Conservation (phyloP, 2,888 invertebrate species). For the Idaea aversata region DNA sequence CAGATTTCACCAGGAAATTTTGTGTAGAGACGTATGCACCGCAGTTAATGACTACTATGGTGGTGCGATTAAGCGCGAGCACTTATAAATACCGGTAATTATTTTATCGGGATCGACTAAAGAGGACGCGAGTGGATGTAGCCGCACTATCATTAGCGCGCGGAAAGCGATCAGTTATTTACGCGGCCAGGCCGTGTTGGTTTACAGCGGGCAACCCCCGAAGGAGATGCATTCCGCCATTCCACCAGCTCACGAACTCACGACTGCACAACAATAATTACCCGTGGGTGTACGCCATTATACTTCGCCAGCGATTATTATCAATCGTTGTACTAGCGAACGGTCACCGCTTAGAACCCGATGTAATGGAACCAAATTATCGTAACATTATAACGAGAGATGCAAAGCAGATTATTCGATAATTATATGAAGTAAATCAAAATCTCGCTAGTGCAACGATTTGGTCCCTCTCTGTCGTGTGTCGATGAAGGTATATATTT, state of each 20-base stretch:
- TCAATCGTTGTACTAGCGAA: constrained; percentile 76
- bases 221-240: constrained; percentile 80
- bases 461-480: constrained; percentile 47
- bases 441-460: constrained; percentile 56
- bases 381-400: constrained; percentile 78
- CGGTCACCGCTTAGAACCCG: constrained; percentile 76
- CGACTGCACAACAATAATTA: constrained; percentile 80
- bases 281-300: constrained; percentile 81
- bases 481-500: constrained; percentile 30
- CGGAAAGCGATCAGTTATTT: constrained; percentile 77
- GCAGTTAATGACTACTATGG: constrained; percentile 55
- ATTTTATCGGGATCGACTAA: constrained; percentile 73
- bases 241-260: constrained; percentile 78
- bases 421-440: constrained; percentile 78
- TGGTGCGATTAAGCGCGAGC: constrained; percentile 64
- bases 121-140: constrained; percentile 62
- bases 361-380: constrained; percentile 78
- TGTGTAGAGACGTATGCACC: constrained; percentile 50
- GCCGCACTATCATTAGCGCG: constrained; percentile 77
- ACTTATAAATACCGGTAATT: constrained; percentile 75
- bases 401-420: constrained; percentile 79
- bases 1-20: constrained; percentile 58
- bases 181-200: constrained; percentile 72
- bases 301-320: constrained; percentile 80
- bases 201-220: constrained; percentile 78